A percentile compares a stretch with the other conserved stretches of the same genome.
phyloP scores from a whole-genome alignment of 2,113 vertebrate genomes.

The Muntiacus reevesi region DNA sequence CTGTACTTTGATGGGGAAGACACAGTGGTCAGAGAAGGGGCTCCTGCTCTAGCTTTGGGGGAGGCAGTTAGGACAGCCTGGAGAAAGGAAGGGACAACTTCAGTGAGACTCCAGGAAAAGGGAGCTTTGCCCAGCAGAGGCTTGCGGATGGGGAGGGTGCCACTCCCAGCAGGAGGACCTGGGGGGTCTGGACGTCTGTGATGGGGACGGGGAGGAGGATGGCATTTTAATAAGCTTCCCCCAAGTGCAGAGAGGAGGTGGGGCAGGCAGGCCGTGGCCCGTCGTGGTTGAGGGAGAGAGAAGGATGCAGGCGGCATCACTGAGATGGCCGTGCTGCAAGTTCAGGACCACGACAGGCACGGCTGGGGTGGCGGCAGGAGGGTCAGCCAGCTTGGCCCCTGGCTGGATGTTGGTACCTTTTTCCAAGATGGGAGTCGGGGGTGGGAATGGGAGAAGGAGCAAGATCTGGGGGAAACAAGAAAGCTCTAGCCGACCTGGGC shows the following conservation, averaged over 20 bases:
- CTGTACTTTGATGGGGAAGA: not conserved
- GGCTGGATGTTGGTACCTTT: fast-evolving
- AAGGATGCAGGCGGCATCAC: fast-evolving
- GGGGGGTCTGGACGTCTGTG: no score
- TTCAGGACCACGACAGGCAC: not conserved
- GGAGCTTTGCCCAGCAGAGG: not conserved
- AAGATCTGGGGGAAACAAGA: not conserved
- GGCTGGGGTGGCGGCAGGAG: fast-evolving
- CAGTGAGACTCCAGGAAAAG: not conserved
- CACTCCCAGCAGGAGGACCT: not conserved
- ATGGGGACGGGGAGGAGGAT: not conserved
- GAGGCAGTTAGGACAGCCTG: not conserved
- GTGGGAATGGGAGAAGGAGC: not conserved
- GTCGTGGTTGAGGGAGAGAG: not conserved
- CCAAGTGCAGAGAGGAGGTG: not conserved
- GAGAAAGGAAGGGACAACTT: not conserved
- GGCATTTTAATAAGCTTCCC: not conserved
- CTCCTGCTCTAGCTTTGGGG: not conserved
- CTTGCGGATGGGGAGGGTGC: not conserved
- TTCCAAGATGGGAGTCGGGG: not conserved
- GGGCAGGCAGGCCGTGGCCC: not conserved
- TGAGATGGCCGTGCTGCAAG: fast-evolving
- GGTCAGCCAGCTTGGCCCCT: not conserved
- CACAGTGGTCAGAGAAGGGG: not conserved
- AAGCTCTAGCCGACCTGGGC: not conserved